Base-by-base conservation (phyloP, 2,797 vertebrate genomes). In the Notamacropus eugenii region DNA sequence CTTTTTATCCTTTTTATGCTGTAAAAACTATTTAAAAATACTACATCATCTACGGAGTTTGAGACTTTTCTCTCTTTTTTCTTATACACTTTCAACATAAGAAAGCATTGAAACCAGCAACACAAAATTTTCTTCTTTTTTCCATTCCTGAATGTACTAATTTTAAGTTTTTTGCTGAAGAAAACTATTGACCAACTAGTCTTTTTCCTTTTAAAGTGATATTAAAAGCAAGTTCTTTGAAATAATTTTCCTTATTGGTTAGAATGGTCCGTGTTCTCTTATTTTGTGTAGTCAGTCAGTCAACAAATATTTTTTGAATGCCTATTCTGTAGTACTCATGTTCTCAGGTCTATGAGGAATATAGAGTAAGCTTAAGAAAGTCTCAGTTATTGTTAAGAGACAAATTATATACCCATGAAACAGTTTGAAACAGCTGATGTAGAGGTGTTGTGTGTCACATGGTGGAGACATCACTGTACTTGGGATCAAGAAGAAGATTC, bases 21-120 rank as follows among this genome's bases (percentile, higher is more conserved):
- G 57, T 93, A 96, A 92, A 95, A 74, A 90, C 95, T 97, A 94
- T 16, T 56, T 56, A 62, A 55, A 96, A 91, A 40, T 95, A 62
- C 94, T 93, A 13, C 55, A 67, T 92, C 24, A 67, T 93, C 95
- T n/a, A 19, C n/a, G 62, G 13, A 74, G 34, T 14, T 74, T n/a
- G 34, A 19, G 34, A 74, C 62, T 82, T 46, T 27, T n/a, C 4
- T n/a, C 4, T 19, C 28, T 27, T 46, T 67, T 87, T 46, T 50
- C 22, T 10, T 87, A 6, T 50, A 24, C 22, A 4, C 3, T 87
- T 87, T 87, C 22, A 24, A 50, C 40, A 50, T 50, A 87, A 87
- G 0, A 62, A 62, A 74, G 67, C 40, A 40, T 74, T 50, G 27
- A 24, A 27, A 50, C 8, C 40, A 87, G 74, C 9, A 10, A 12